Base-by-base conservation (phyloP, 2,113 vertebrate genomes). In the Ammodytes dubius region DNA sequence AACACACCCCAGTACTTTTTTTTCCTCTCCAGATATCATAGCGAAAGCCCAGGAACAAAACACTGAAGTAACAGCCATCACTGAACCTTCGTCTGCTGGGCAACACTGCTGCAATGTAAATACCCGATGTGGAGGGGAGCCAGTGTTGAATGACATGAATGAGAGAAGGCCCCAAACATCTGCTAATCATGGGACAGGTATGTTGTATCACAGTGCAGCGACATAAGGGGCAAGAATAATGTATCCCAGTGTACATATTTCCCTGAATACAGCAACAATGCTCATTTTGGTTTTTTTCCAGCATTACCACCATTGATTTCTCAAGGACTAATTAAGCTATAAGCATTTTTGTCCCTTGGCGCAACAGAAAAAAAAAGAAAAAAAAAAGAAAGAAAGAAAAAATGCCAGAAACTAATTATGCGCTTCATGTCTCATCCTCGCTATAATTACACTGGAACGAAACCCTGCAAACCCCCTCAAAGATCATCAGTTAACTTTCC, bases 391-490 rank as follows among this genome's bases (percentile, higher is more conserved):
- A 27, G 27, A 27, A 27, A 27, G 27, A 27, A 27, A 27, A 90
- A 91, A 92, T 84, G 88, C 80, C 87, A 92, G 83, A 86, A 91
- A 91, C 91, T 93, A 90, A 93, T 93, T 94, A 93, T 90, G 83
- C 27, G 65, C 90, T 90, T 91, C 86, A 88, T 90, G 88, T 93
- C 85, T 92, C 85, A 82, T 88, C 86, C 74, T 84, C 75, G 72
- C 85, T 90, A 87, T 93, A 93, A 94, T 90, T 92, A 89, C 70
- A 82, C 77, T 50, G 79, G 91, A 91, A 91, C 73, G 85, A 91
- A 89, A 93, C 84, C 81, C 70, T 83, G 81, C 77, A 90, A 87
- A 73, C 40, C 58, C 27, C 52, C 59, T 87, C 53, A 80, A 82
- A 87, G 83, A 87, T 83, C 67, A 87, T 77, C 74, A 64, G 77